Base-by-base conservation (phyloP, 2,113 vertebrate species). In the Macaca mulatta region DNA sequence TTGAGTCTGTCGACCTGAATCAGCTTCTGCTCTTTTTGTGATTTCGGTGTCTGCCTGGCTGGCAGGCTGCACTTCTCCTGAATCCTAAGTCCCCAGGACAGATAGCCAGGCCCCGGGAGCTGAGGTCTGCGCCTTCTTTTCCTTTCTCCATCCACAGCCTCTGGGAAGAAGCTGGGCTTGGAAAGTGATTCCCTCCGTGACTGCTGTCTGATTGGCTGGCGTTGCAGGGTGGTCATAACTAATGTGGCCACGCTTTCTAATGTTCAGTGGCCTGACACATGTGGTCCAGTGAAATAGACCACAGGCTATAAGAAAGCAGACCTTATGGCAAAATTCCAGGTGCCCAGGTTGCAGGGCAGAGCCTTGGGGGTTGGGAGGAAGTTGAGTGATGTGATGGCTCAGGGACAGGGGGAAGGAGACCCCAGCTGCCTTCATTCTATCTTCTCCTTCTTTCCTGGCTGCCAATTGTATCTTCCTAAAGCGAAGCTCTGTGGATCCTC, bases 121-220 rank as follows among this genome's bases (percentile, higher is more conserved):
- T 10, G 25, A 89, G n/a, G 11, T 43, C 57, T 25, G n/a, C 43
- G 45, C 81, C 48, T 87, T 92, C 22, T 20, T 57, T 40, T 67
- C 64, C 79, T 72, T 6, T 70, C 25, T 12, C 52, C n/a, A 23
- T 84, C 83, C 4, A 8, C 38, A 3, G 64, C 70, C 25, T 32
- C 61, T 50, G 75, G 69, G 75, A 55, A 52, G 57, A 25, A 77
- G 14, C 38, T 27, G 81, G n/a, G 18, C 43, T 59, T 67, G 81
- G 84, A 50, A 92, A 90, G 88, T 83, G 48, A 81, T 30, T 94
- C 40, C 43, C 70, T 93, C 50, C 1, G 9, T 80, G 89, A 9
- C 78, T 43, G 81, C 59, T 13, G 8, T 83, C 77, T 88, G 89
- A 90, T 69, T 84, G 95, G 89, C 85, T 85, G 91, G 35, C 35